A percentile compares a stretch with the other conserved stretches of the same genome.
Conservation (phyloP, 2,888 invertebrate genomes). For the Gordius sp. region DNA sequence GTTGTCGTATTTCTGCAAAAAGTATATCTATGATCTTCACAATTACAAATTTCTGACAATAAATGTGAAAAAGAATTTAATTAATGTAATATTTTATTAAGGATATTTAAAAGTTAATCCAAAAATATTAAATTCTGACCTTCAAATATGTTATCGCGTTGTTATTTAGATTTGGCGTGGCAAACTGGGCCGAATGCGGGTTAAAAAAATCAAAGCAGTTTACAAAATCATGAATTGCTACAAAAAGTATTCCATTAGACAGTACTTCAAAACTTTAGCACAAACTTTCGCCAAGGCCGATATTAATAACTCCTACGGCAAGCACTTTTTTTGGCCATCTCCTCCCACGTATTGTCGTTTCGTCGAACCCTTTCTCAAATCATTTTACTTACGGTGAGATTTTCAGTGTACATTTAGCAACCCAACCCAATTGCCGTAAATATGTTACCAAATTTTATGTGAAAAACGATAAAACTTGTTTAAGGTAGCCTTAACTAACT, state of each 20-base stretch:
- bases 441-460: no score
- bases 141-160: conserved; percentile 16
- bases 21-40: conserved; percentile 32
- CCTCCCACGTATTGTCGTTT: not conserved
- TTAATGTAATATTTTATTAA: conserved; percentile 12
- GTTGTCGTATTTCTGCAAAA: conserved; percentile 78
- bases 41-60: not conserved
- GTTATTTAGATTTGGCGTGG: conserved; percentile 45
- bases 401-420: no score
- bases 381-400: not conserved
- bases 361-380: not conserved
- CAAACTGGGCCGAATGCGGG: conserved; percentile 45
- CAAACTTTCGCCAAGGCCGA: conserved; percentile 35
- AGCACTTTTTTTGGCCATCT: not conserved
- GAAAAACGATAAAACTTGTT: no score
- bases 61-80: conserved; percentile 11
- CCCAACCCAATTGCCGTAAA: no score
- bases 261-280: conserved; percentile 42
- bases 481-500: no score
- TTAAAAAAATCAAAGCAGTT: conserved; percentile 58
- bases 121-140: conserved; percentile 6
- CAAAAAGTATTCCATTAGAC: conserved; percentile 45
- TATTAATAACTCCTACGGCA: not conserved
- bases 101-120: not conserved
- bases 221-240: conserved; percentile 52